These are phyloP conservation scores for Benitochromis conjunctus DNA, from an alignment of 2,113 vertebrate species.

Conservation along the genomic window DNA sequence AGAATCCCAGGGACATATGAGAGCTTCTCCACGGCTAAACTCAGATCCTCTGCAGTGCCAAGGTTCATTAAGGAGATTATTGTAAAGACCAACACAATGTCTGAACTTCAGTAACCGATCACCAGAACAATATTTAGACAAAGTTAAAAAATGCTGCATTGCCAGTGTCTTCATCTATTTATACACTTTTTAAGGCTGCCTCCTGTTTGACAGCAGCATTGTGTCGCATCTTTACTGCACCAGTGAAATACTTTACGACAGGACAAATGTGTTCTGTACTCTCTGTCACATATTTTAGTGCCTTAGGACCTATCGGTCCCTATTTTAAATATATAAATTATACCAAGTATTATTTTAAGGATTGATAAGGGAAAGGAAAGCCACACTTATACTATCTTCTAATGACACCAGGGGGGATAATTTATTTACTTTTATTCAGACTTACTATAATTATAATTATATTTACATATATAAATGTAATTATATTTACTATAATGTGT, in stretches of 20 bases:
- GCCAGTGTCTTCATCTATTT: slow-evolving; percentile 30
- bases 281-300: background rate
- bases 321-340: background rate
- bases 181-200: background rate
- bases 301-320: background rate
- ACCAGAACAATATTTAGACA: slow-evolving; percentile 31
- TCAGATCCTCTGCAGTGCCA: slow-evolving; percentile 59
- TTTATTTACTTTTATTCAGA: background rate
- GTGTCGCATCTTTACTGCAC: background rate
- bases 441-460: background rate
- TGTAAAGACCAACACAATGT: slow-evolving; percentile 60
- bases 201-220: background rate
- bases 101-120: slow-evolving; percentile 54
- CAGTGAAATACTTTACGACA: background rate
- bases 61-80: slow-evolving; percentile 65
- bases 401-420: background rate
- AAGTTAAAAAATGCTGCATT: slow-evolving; percentile 26
- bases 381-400: background rate
- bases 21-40: slow-evolving; percentile 68
- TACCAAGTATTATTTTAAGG: background rate
- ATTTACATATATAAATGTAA: background rate
- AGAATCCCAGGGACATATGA: slow-evolving; percentile 65
- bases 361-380: background rate
- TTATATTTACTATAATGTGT: background rate
- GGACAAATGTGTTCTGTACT: background rate